Evolutionary conservation across 2,888 invertebrate species (phyloP), one percentile per base, ranked within the genome.

Genomic region (Agrochola lota): DNA sequence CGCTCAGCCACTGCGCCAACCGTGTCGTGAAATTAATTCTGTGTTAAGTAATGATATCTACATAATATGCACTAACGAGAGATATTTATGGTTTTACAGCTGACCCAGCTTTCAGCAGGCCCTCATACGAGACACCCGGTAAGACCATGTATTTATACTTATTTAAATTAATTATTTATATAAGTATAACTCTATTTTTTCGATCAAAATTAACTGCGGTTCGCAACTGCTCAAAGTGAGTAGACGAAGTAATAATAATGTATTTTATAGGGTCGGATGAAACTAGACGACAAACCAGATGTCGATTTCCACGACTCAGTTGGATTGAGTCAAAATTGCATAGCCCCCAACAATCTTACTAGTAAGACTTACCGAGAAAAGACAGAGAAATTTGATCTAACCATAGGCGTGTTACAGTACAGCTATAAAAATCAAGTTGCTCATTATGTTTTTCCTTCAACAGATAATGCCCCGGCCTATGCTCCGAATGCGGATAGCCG

Each of bases 1-100:
- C n/a, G n/a, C n/a, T n/a, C n/a, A n/a, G n/a, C n/a, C n/a, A n/a
- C n/a, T n/a, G n/a, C n/a, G n/a, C n/a, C n/a, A n/a, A n/a, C n/a
- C n/a, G n/a, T n/a, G n/a, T n/a, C n/a, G n/a, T n/a, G n/a, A n/a
- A n/a, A 2, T 40, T 40, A 43, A 46, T 46, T 46, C 15, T 46
- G 15, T 46, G 46, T 49, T 49, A n/a, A n/a, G n/a, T n/a, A n/a
- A n/a, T n/a, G n/a, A n/a, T n/a, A n/a, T n/a, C n/a, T 30, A 30
- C 30, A 49, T 49, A 0, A 49, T 49, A 49, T 17, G 30, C 1
- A 30, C 30, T 70, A 67, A 70, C 73, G 3, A n/a, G 6, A 23
- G 4, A n/a, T 30, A 40, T 63, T 69, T 71, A 20, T 60, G 7
- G 46, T 80, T 55, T 80, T 86, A 60, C 90, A 91, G 91, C 84